These are phyloP conservation scores for Blomia tropicalis DNA, from an alignment of 2,888 invertebrate species.

Conservation along the genomic window DNA sequence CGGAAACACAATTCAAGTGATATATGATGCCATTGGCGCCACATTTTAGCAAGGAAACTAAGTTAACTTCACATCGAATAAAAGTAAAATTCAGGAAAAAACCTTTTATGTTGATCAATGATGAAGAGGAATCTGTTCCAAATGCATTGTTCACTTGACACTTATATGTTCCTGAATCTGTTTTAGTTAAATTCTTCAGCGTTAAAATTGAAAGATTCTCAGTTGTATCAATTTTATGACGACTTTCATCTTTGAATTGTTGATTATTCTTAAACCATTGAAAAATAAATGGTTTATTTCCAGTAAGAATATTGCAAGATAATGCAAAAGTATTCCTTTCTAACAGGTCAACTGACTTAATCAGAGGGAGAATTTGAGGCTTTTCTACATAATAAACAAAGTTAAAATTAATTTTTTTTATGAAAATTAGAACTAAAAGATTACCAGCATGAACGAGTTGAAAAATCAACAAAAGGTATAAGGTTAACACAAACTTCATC, in stretches of 20 bases:
- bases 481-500: no score
- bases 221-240: background rate
- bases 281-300: background rate
- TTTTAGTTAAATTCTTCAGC: background rate
- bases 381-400: no score
- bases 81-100: no score
- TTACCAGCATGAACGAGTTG: no score
- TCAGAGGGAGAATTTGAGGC: background rate
- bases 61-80: no score
- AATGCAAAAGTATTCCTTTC: background rate
- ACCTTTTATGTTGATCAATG: no score
- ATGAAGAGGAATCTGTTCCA: background rate
- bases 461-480: no score
- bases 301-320: background rate
- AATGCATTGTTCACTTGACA: background rate
- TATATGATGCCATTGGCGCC: no score
- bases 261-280: background rate
- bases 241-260: background rate
- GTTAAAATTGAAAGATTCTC: background rate
- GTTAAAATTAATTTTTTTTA: no score
- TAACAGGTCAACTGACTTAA: background rate
- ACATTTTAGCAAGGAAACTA: no score
- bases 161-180: conserved; percentile 2
- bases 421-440: no score
- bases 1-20: no score